phyloP scores from a whole-genome alignment of 2,113 vertebrate genomes.

The Thamnophis sirtalis region DNA sequence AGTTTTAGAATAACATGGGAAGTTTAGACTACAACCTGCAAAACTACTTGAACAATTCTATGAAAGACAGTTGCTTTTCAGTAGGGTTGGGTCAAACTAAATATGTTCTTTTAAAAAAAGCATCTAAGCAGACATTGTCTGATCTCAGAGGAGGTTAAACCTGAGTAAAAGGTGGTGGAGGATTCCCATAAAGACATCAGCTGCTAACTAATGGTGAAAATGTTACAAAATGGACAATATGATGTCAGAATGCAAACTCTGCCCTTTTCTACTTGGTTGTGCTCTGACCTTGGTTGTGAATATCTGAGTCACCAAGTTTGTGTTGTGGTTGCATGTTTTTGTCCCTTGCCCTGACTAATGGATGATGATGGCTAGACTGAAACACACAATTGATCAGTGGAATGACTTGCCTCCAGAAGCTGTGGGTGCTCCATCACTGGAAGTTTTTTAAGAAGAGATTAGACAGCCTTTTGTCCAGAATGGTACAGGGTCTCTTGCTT shows the following conservation, averaged over 20 bases:
- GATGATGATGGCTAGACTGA: not conserved
- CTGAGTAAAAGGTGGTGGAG: not conserved
- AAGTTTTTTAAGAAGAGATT: no score
- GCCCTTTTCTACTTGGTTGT: not conserved
- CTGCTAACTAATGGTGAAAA: not conserved
- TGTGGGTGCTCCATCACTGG: no score
- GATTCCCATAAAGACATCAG: not conserved
- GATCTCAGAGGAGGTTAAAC: not conserved
- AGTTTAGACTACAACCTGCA: no score
- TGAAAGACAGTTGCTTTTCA: no score
- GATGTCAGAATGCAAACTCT: not conserved
- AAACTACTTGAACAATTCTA: no score
- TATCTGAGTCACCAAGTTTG: not conserved
- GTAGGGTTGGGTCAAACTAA: no score
- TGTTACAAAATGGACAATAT: not conserved
- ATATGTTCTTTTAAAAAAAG: no score
- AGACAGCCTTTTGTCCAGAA: no score
- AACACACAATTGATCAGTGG: no score
- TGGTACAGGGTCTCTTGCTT: no score
- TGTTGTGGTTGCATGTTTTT: not conserved
- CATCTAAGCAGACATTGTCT: not conserved
- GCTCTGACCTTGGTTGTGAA: not conserved
- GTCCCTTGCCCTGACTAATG: not conserved
- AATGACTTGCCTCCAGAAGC: no score
- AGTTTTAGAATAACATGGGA: not conserved